Conservation (phyloP, 2,797 vertebrate species). For the Liasis olivaceus region DNA sequence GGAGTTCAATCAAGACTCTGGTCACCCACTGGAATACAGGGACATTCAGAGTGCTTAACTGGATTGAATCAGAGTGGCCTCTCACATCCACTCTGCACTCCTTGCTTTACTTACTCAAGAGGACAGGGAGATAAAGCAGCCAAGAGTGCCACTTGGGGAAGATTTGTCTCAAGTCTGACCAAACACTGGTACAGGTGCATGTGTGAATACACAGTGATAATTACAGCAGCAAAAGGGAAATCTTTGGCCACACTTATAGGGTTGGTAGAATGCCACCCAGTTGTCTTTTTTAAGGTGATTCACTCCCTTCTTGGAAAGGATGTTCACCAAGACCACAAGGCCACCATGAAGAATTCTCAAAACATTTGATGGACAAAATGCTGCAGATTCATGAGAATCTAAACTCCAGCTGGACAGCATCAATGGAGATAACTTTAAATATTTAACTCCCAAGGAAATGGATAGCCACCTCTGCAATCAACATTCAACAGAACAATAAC, state of each 20-base stretch:
- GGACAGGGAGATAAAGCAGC: background rate
- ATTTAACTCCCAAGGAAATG: too few relatives aligned
- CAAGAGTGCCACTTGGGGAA: background rate
- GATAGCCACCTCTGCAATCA: too few relatives aligned
- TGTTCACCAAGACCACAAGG: too few relatives aligned
- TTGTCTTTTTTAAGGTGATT: too few relatives aligned
- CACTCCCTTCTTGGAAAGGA: too few relatives aligned
- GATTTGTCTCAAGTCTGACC: background rate
- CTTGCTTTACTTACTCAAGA: background rate
- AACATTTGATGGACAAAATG: too few relatives aligned
- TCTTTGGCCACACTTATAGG: background rate
- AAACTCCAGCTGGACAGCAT: too few relatives aligned
- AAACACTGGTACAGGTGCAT: background rate
- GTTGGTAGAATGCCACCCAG: too few relatives aligned
- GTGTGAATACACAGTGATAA: background rate
- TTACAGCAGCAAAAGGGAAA: background rate
- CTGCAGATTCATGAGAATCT: too few relatives aligned
- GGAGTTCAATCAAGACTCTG: background rate
- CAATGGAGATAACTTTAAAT: too few relatives aligned
- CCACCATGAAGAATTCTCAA: too few relatives aligned
- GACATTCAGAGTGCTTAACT: background rate
- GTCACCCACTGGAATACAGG: background rate
- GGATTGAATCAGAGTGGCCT: background rate
- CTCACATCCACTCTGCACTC: background rate
- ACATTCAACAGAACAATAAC: too few relatives aligned